Conservation (phyloP, 2,797 vertebrate genomes). For the Moxostoma hubbsi region DNA sequence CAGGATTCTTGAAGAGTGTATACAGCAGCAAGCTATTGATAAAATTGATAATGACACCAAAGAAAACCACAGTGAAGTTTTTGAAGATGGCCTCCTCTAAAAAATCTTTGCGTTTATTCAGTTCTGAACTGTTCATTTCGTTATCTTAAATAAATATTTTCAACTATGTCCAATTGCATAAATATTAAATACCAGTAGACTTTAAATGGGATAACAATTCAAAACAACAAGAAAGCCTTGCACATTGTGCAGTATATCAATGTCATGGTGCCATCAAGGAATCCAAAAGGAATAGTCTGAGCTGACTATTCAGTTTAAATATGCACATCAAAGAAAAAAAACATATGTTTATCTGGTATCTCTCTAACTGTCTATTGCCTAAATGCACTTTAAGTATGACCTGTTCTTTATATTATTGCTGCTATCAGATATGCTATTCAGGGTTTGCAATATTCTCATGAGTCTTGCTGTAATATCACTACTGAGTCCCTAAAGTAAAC, state of each 20-base stretch:
- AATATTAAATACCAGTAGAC: background rate
- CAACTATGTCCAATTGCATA: background rate
- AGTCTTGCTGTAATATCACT: background rate
- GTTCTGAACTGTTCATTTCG: constrained; percentile 9
- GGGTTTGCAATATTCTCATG: background rate
- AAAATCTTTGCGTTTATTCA: background rate
- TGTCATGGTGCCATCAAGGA: no score
- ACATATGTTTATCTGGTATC: background rate
- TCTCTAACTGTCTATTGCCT: background rate
- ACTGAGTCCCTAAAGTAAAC: background rate
- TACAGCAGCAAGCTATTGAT: constrained; percentile 40
- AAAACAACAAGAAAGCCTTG: background rate
- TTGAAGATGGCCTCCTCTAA: constrained; percentile 24
- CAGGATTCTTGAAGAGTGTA: constrained; percentile 37
- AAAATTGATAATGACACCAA: constrained; percentile 20
- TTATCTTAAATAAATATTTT: background rate
- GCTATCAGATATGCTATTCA: background rate
- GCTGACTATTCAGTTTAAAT: background rate
- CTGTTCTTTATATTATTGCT: background rate
- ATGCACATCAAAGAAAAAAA: background rate
- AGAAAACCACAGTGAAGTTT: constrained; percentile 15
- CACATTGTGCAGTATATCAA: background rate
- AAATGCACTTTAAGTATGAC: background rate
- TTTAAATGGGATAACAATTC: background rate
- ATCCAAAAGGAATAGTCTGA: background rate